Evolutionary conservation across 2,888 invertebrate genomes (phyloP), one percentile per base, ranked within the genome.

Genomic region (Bombylius major): DNA sequence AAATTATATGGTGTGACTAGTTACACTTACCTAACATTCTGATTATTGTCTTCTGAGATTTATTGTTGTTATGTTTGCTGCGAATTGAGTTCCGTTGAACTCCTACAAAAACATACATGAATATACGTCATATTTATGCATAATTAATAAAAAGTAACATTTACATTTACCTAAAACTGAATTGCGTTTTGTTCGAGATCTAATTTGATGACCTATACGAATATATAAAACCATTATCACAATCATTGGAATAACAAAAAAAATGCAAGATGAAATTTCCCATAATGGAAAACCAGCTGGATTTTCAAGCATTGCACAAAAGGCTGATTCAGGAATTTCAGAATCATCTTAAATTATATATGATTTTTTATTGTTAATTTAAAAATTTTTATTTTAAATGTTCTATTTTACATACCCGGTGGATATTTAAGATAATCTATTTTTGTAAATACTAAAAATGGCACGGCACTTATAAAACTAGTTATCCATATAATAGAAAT

Each of bases 1-100:
- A n/a, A n/a, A n/a, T n/a, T n/a, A n/a, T n/a, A n/a, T n/a, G n/a
- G n/a, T n/a, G n/a, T n/a, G n/a, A n/a, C n/a, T n/a, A n/a, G n/a
- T n/a, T n/a, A n/a, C n/a, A n/a, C n/a, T n/a, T n/a, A n/a, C 90
- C 84, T 61, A 90, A 75, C 89, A 90, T 90, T 66, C 86, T 77
- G 60, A 90, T 83, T 59, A 89, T 83, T 57, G 84, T 82, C 67
- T 81, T 86, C 66, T 86, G 80, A 50, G 84, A 83, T 68, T 23
- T 87, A 84, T 13, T 82, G 79, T 65, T 82, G 83, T 23, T 2
- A 23, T 23, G 3, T 23, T 23, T 23, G 23, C 23, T 23, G 65
- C 86, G 86, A 53, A 85, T 80, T 51, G 85, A 82, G 51, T 84
- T 82, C 58, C 82, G 73, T 49, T 72, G 73, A 50, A 78, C 71